Evolutionary conservation across 2,113 vertebrate genomes (phyloP).

Genomic region (Coregonus clupeaformis): DNA sequence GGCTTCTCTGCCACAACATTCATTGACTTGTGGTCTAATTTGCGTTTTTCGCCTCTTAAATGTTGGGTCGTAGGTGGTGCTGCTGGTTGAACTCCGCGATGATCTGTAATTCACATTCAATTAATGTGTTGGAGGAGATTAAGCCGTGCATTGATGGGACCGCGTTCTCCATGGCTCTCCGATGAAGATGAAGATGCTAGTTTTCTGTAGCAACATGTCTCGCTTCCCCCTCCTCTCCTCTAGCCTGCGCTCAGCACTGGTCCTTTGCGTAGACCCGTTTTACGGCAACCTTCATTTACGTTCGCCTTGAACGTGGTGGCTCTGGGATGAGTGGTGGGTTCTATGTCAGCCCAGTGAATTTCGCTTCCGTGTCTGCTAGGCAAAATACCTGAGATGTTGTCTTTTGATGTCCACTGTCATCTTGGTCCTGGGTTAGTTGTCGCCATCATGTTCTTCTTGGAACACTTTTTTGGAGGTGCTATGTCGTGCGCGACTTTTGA

Average conservation of each 20-base stretch:
- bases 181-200: conserved; percentile 77
- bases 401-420: conserved; percentile 85
- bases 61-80: conserved; percentile 63
- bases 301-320: conserved; percentile 55
- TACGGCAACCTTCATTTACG: conserved; percentile 68
- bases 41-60: conserved; percentile 67
- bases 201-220: conserved; percentile 75
- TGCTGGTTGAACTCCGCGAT: conserved; percentile 56
- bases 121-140: conserved; percentile 64
- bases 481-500: conserved; percentile 85
- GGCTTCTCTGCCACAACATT: conserved; percentile 92
- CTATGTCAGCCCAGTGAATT: conserved; percentile 61
- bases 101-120: conserved; percentile 79
- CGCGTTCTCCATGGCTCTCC: conserved; percentile 85
- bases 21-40: conserved; percentile 88
- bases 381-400: conserved; percentile 78
- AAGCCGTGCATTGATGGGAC: conserved; percentile 81
- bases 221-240: conserved; percentile 60
- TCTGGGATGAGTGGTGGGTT: conserved; percentile 53
- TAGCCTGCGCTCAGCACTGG: conserved; percentile 57
- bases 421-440: conserved; percentile 89
- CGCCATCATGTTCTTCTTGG: conserved; percentile 97
- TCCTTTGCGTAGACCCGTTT: conserved; percentile 67
- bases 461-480: conserved; percentile 88
- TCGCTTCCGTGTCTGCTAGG: conserved; percentile 75